Evolutionary conservation across 2,797 vertebrate genomes (phyloP).

Genomic region (Onychomys arenicola): DNA sequence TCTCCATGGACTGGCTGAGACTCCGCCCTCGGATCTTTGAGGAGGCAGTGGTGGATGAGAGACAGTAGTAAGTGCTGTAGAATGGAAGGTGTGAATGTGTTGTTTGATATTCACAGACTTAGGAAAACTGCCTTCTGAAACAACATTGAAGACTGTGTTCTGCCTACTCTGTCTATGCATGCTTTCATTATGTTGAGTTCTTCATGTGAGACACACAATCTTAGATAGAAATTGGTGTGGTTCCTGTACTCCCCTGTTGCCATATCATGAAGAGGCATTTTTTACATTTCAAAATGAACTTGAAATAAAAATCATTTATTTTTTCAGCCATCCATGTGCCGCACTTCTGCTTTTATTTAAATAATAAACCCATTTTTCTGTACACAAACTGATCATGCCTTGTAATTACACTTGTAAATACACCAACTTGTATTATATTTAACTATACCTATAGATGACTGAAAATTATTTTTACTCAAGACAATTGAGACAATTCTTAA

Average conservation of each 20-base stretch:
- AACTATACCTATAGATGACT: background rate
- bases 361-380: background rate
- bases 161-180: slow-evolving; percentile 60
- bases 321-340: background rate
- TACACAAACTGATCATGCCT: background rate
- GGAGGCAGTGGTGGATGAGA: slow-evolving; percentile 93
- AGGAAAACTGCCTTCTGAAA: slow-evolving; percentile 49
- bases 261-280: slow-evolving; percentile 5
- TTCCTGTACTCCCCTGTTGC: background rate
- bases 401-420: background rate
- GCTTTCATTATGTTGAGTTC: slow-evolving; percentile 63
- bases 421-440: slow-evolving; percentile 37
- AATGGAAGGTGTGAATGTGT: slow-evolving; percentile 10
- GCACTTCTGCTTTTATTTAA: slow-evolving; percentile 3
- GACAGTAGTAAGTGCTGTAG: slow-evolving; percentile 93
- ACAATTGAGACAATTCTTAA: slow-evolving; percentile 45
- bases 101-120: slow-evolving; percentile 17
- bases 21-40: slow-evolving; percentile 94
- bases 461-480: slow-evolving; percentile 22
- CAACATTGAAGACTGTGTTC: slow-evolving; percentile 31
- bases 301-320: background rate
- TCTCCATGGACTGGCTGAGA: slow-evolving; percentile 97
- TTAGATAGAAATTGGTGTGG: slow-evolving; percentile 42
- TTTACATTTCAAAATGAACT: slow-evolving; percentile 63
- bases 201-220: slow-evolving; percentile 11